phyloP scores from a whole-genome alignment of 1,140 invertebrate genomes.

The Drosophila lowei region DNA sequence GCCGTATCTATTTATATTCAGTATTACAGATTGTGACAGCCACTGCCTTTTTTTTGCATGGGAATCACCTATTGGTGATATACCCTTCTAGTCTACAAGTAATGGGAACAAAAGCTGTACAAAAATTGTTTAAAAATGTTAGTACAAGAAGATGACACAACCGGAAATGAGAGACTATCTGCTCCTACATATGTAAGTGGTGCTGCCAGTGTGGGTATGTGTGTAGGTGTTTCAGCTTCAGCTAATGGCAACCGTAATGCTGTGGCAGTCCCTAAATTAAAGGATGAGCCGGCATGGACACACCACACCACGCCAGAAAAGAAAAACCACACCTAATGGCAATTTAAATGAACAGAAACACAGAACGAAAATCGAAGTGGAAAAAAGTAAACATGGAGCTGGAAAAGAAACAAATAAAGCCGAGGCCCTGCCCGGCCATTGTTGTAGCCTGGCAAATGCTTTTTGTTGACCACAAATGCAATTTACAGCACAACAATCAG shows the following conservation, averaged over 20 bases:
- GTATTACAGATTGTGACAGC: no score
- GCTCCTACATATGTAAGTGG: conserved; percentile 24
- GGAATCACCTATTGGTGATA: no score
- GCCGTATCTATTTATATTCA: no score
- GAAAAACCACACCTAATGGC: conserved; percentile 68
- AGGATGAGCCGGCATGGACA: conserved; percentile 28
- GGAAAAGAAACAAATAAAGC: conserved; percentile 22
- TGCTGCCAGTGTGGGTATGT: background rate
- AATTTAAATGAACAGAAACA: conserved; percentile 65
- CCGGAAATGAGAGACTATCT: conserved; percentile 51
- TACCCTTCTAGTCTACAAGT: no score
- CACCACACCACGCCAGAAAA: background rate
- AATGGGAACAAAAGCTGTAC: background rate
- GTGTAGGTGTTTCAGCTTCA: conserved; percentile 14
- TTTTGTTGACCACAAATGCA: conserved; percentile 72
- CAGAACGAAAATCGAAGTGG: conserved; percentile 26
- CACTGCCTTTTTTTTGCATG: no score
- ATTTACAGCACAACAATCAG: conserved; percentile 72
- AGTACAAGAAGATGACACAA: conserved; percentile 1
- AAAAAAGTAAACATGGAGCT: conserved; percentile 15
- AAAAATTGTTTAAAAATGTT: conserved; percentile 39
- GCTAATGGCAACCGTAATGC: conserved; percentile 63
- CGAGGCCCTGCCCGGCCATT: conserved; percentile 6
- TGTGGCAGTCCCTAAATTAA: conserved; percentile 52
- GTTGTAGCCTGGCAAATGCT: conserved; percentile 23